Base-by-base conservation (phyloP, 2,797 vertebrate species). In the Urophycis tenuis region DNA sequence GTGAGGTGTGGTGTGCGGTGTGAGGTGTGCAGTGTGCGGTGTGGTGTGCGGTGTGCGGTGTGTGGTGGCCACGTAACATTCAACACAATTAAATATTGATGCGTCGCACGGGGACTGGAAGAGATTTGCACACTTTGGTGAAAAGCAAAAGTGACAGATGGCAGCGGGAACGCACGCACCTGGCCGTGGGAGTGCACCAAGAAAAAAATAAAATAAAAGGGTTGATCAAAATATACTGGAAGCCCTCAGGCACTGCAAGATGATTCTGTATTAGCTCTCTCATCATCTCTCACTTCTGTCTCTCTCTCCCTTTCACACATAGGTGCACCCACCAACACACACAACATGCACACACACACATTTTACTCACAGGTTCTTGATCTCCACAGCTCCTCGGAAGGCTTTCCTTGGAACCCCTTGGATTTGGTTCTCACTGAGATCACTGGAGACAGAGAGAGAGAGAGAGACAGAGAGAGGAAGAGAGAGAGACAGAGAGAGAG, bases 381-480 rank as follows among this genome's bases (percentile, higher is more conserved):
- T 97, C 86, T 99, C 97, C 83, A 98, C 96, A 6, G 96, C 95
- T 88, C 97, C 97, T 88, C 97, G 94, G 86, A 99, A 99, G 81
- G 96, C 97, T 88, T 99, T 99, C 83, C 97, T 94, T 78, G 97
- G 97, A 90, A 99, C 94, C 8, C 96, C 97, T 81, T 98, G 97
- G 87, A 99, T 98, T 89, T 97, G 97, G 90, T 99, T 99, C 92
- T 99, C 97, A 85, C 97, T 99, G 85, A 99, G 94, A 91, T 99
- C 97, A 81, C 97, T 98, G 87, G 49, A 86, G 75, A 78, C 45
- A 80, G 78, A 75, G 74, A 77, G 49, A 80, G 69, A 36, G 41
- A 45, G 41, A 45, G 41, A 45, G 41, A 45, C 12, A 45, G 41
- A 45, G 67, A 76, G 29, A 77, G 39, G 60, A 29, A 19, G 29